These are phyloP conservation scores for Alectura lathami DNA, from an alignment of 2,113 vertebrate species.

Conservation along the genomic window DNA sequence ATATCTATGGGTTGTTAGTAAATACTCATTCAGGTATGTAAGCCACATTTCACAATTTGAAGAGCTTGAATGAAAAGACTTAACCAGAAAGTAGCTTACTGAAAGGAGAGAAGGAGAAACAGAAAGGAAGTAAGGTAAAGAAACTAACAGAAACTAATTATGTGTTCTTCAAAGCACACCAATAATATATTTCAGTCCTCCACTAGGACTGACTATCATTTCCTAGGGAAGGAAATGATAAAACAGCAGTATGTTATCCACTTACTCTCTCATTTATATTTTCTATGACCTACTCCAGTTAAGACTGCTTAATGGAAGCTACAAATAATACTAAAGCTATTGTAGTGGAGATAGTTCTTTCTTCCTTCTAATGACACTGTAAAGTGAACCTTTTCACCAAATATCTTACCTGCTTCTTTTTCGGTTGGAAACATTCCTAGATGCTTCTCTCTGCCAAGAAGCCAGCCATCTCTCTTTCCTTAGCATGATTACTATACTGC, in stretches of 20 bases:
- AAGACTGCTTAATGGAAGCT: background rate
- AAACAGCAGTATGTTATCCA: background rate
- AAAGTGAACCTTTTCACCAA: background rate
- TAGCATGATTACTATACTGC: background rate
- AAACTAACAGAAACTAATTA: background rate
- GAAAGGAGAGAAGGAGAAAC: background rate
- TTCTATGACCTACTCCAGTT: background rate
- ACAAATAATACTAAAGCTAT: background rate
- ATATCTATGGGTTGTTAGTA: background rate
- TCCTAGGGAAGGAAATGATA: background rate
- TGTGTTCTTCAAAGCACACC: background rate
- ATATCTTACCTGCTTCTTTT: background rate
- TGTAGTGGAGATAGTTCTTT: background rate
- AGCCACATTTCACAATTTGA: background rate
- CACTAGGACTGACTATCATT: too few species aligned
- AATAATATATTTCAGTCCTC: background rate
- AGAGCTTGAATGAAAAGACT: background rate
- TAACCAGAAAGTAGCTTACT: background rate
- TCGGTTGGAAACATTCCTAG: background rate
- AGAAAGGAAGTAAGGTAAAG: background rate
- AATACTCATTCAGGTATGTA: background rate
- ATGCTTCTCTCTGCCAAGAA: background rate
- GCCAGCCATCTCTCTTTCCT: background rate
- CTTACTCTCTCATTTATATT: background rate
- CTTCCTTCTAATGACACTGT: background rate